These are phyloP conservation scores for Fragum sueziense DNA, from an alignment of 2,888 invertebrate genomes.

Conservation along the genomic window DNA sequence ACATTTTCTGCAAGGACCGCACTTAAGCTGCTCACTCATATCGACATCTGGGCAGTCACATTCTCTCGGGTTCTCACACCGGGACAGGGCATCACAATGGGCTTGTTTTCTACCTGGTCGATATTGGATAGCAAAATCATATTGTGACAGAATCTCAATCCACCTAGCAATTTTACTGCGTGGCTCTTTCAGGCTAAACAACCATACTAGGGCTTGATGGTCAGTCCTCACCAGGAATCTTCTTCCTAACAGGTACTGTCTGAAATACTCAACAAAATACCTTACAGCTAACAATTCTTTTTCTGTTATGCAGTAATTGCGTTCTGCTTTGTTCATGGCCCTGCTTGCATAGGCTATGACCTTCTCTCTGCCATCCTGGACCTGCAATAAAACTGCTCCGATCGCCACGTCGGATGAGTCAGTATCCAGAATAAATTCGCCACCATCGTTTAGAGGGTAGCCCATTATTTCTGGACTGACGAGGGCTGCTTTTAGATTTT, in stretches of 20 bases:
- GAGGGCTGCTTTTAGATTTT: slow-evolving; percentile 36
- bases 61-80: slow-evolving; percentile 28
- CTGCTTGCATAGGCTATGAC: slow-evolving; percentile 52
- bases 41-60: slow-evolving; percentile 15
- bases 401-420: slow-evolving; percentile 54
- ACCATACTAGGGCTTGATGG: slow-evolving; percentile 21
- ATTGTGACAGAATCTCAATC: slow-evolving; percentile 24
- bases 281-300: slow-evolving; percentile 28
- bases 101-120: slow-evolving; percentile 28
- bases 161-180: slow-evolving; percentile 28
- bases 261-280: slow-evolving; percentile 27
- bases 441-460: slow-evolving; percentile 31
- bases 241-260: slow-evolving; percentile 32
- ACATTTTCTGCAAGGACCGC: slow-evolving; percentile 27
- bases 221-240: slow-evolving; percentile 23
- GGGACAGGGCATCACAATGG: slow-evolving; percentile 27
- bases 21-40: slow-evolving; percentile 26
- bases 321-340: slow-evolving; percentile 45
- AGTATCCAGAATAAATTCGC: slow-evolving; percentile 52
- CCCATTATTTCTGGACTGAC: slow-evolving; percentile 46
- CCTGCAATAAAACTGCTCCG: slow-evolving; percentile 48
- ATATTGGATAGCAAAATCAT: slow-evolving; percentile 27
- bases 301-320: slow-evolving; percentile 20
- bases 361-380: slow-evolving; percentile 45
- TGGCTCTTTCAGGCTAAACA: slow-evolving; percentile 30